phyloP scores from a whole-genome alignment of 2,797 vertebrate genomes.

The Steatocranus sp. region DNA sequence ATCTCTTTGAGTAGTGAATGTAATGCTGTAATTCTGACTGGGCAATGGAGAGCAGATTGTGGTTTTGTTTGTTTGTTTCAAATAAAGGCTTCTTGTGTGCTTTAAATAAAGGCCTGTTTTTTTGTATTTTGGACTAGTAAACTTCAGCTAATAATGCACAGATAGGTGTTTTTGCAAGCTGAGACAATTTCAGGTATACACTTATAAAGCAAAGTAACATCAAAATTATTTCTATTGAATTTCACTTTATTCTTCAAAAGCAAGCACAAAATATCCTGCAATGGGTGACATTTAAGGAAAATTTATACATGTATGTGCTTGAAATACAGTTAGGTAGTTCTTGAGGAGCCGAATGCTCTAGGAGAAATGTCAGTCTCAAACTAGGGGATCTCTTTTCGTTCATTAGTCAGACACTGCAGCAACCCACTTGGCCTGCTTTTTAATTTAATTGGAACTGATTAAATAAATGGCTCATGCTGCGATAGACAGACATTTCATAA shows the following conservation, averaged over 20 bases:
- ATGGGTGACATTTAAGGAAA: neutral
- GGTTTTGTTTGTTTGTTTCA: neutral
- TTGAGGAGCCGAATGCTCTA: neutral
- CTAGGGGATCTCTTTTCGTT: neutral
- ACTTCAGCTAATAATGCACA: neutral
- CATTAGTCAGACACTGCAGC: neutral
- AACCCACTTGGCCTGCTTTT: neutral
- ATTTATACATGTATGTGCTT: neutral
- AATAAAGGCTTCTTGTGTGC: neutral
- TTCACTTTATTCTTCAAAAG: neutral
- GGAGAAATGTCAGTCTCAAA: neutral
- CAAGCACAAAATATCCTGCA: neutral
- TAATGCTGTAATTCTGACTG: rapidly evolving
- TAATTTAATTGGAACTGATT: neutral
- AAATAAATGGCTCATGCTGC: neutral
- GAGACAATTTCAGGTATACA: neutral
- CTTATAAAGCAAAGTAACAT: neutral
- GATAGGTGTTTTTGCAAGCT: neutral
- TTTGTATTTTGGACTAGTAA: neutral
- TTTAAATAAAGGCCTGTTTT: neutral
- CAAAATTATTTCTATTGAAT: neutral
- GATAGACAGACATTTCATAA: neutral
- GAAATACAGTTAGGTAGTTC: neutral
- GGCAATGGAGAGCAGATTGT: neutral
- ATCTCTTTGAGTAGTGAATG: neutral